A percentile compares a stretch with the other conserved stretches of the same genome.
These are phyloP conservation scores for Chaetoderma sp. DNA, from an alignment of 2,888 invertebrate genomes.

Conservation along the genomic window DNA sequence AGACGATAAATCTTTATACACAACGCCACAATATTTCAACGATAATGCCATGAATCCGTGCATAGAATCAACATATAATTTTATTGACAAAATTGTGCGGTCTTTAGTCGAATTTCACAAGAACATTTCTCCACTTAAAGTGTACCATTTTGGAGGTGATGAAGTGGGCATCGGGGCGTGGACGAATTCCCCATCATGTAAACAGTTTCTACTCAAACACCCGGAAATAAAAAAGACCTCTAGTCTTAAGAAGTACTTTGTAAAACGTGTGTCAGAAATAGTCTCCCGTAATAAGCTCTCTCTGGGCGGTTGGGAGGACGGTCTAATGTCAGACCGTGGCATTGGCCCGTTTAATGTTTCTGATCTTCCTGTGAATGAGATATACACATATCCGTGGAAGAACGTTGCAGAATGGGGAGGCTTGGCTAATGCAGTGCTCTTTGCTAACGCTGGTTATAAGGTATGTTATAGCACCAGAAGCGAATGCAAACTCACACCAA, in stretches of 20 bases:
- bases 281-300: not conserved
- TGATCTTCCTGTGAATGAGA: conserved; percentile 6
- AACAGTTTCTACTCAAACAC: not conserved
- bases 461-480: conserved; percentile 18
- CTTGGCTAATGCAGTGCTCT: conserved; percentile 23
- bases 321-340: conserved; percentile 13
- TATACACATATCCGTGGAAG: conserved; percentile 32
- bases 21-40: conserved; percentile 54
- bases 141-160: conserved; percentile 58
- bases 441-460: conserved; percentile 40
- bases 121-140: conserved; percentile 46
- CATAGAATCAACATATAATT: conserved; percentile 52
- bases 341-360: not conserved
- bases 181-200: conserved; percentile 43
- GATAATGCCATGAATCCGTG: conserved; percentile 64
- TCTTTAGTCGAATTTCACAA: conserved; percentile 44
- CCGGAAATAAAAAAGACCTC: not conserved
- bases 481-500: too few relatives aligned
- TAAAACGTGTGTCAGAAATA: not conserved
- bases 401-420: conserved; percentile 38
- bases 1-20: conserved; percentile 45
- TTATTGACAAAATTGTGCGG: conserved; percentile 46
- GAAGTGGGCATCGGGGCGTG: conserved; percentile 53
- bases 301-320: conserved; percentile 41
- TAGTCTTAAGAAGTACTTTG: not conserved